Evolutionary conservation across 2,113 vertebrate species (phyloP).

Genomic region (Stercorarius parasiticus): DNA sequence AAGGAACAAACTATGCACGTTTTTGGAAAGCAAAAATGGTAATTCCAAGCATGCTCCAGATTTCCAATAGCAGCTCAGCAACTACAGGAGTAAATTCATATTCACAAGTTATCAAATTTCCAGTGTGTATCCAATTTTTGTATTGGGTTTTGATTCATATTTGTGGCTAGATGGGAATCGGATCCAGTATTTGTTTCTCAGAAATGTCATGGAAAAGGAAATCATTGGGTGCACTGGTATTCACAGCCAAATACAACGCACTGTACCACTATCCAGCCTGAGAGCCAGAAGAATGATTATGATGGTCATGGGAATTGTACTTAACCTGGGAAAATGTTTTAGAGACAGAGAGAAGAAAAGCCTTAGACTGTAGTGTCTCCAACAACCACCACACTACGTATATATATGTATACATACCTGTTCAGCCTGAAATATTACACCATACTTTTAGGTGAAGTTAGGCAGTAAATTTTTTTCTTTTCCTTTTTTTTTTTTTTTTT

Average conservation of each 20-base stretch:
- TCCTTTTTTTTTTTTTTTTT: accelerated
- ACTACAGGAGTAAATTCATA: slow-evolving; percentile 37
- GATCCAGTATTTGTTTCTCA: slow-evolving; percentile 61
- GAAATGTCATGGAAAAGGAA: slow-evolving; percentile 65
- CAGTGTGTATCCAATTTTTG: slow-evolving; percentile 7
- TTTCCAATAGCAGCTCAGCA: slow-evolving; percentile 50
- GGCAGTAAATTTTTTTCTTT: not conserved
- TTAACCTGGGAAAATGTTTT: slow-evolving; percentile 57
- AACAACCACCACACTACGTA: not conserved
- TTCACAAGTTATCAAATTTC: slow-evolving; percentile 63
- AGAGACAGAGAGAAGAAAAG: not conserved
- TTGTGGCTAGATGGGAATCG: slow-evolving; percentile 51
- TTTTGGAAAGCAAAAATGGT: slow-evolving; percentile 53
- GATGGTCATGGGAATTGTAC: slow-evolving; percentile 21
- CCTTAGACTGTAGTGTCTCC: not conserved
- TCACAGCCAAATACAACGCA: slow-evolving; percentile 38
- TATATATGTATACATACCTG: not conserved
- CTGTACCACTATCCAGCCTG: not conserved
- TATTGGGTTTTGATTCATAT: slow-evolving; percentile 60
- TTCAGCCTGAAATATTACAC: not conserved
- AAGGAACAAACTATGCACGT: slow-evolving; percentile 54
- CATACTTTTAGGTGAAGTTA: not conserved
- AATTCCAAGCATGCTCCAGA: slow-evolving; percentile 66
- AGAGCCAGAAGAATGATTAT: slow-evolving; percentile 28
- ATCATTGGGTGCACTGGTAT: slow-evolving; percentile 30